Base-by-base conservation (phyloP, 2,797 vertebrate genomes). In the Knipowitschia caucasica region DNA sequence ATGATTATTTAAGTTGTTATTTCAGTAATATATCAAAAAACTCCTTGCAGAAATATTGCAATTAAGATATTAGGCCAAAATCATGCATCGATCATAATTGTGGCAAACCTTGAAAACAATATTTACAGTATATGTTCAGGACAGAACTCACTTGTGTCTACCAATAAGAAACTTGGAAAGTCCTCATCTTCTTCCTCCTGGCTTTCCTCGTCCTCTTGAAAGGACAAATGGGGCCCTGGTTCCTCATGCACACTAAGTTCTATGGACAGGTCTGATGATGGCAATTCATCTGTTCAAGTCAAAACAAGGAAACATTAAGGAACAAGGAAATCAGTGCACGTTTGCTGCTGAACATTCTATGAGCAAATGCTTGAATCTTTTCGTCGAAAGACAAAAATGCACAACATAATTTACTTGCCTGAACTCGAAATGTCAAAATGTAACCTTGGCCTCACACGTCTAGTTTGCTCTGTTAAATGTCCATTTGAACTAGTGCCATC, bases 101-200 rank as follows among this genome's bases (percentile, higher is more conserved):
- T n/a, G n/a, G n/a, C n/a, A n/a, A n/a, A n/a, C n/a, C n/a, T n/a
- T n/a, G n/a, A n/a, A n/a, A n/a, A n/a, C n/a, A n/a, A n/a, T n/a
- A n/a, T n/a, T n/a, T n/a, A n/a, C n/a, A n/a, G n/a, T n/a, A n/a
- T n/a, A n/a, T n/a, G n/a, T n/a, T n/a, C n/a, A n/a, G n/a, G n/a
- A n/a, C n/a, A n/a, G n/a, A n/a, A n/a, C 67, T 84, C 27, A 69
- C 75, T 61, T 88, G 89, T 84, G 84, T 91, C 90, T 11, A 50
- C 85, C 43, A 86, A 86, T 23, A 93, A 67, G 62, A 95, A 73
- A 5, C 90, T 91, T 1, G 95, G 94, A 4, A 97, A 88, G 24
- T 94, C 93, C 26, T 95, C 91, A 0, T 95, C 91, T 0, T 92
- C 89, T 0, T 93, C 91, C 2, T 78, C 62, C 18, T 92, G 90